Base-by-base conservation (phyloP, 2,888 invertebrate species). In the Polyploca ridens region DNA sequence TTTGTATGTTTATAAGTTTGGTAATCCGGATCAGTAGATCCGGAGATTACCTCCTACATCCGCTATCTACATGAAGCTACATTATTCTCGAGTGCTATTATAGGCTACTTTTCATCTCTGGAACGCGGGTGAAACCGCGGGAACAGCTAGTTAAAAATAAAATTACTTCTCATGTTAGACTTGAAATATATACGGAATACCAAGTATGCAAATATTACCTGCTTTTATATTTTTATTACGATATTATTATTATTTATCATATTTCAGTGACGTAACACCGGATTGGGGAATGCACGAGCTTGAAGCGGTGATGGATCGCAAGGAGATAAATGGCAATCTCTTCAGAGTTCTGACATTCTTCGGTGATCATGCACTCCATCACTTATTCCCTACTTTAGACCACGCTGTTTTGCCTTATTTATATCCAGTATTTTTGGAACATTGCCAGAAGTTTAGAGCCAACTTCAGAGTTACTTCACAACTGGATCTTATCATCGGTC, bases 251-350 rank as follows among this genome's bases (percentile, higher is more conserved):
- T n/a, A n/a, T 62, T 62, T 62, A 27, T 11, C 11, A 13, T 58
- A 66, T 82, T 90, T 63, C 77, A 96, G 96, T 63, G 84, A 83
- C 1, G 67, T 77, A 2, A 88, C 81, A 27, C 78, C 94, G 13
- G 97, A 98, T 79, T 98, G 97, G 97, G 97, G 97, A 0, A 88
- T 97, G 41, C 95, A 96, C 74, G 96, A 97, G 85, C 79, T 97
- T 62, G 97, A 97, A 81, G 95, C 97, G 0, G 96, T 97, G 0
- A 95, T 96, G 78, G 97, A 97, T 81, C 95, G 97, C 46, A 91
- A 91, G 3, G 96, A 97, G 66, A 93, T 97, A 41, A 96, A 96
- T 62, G 94, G 95, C 7, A 95, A 94, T 13, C 90, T 95, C 41
- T 96, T 97, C 79, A 87, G 96, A 65, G 95, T 95, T 5, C 85